phyloP scores from a whole-genome alignment of 2,888 invertebrate species.

The Cinara cedri region DNA sequence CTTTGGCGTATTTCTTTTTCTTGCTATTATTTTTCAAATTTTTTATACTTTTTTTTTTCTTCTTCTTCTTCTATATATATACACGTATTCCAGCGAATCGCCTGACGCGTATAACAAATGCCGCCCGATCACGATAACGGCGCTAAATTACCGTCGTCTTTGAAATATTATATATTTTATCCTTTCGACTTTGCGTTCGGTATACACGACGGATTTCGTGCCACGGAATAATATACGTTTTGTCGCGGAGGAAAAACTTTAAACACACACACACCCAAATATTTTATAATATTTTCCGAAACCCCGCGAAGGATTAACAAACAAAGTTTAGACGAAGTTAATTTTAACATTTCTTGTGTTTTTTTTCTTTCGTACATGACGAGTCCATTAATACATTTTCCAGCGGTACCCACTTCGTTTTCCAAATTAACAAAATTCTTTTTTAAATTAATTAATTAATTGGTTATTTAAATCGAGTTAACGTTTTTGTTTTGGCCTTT shows the following conservation, averaged over 20 bases:
- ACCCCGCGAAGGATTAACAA: conserved; percentile 26
- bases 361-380: background rate
- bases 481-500: background rate
- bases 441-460: conserved; percentile 29
- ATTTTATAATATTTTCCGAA: background rate
- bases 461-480: conserved; percentile 25
- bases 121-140: background rate
- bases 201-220: background rate
- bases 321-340: conserved; percentile 44
- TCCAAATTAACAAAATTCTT: conserved; percentile 32
- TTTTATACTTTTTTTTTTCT: no score
- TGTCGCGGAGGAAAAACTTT: conserved; percentile 14
- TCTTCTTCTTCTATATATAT: no score
- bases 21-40: no score
- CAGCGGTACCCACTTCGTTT: conserved; percentile 1
- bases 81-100: no score
- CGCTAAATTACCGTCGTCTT: background rate
- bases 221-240: conserved; percentile 4
- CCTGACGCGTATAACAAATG: no score
- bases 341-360: conserved; percentile 21
- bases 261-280: background rate
- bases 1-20: no score
- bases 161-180: background rate
- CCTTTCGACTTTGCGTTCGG: background rate
- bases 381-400: conserved; percentile 22